phyloP scores from a whole-genome alignment of 2,888 invertebrate genomes.

The Notodonta dromedarius region DNA sequence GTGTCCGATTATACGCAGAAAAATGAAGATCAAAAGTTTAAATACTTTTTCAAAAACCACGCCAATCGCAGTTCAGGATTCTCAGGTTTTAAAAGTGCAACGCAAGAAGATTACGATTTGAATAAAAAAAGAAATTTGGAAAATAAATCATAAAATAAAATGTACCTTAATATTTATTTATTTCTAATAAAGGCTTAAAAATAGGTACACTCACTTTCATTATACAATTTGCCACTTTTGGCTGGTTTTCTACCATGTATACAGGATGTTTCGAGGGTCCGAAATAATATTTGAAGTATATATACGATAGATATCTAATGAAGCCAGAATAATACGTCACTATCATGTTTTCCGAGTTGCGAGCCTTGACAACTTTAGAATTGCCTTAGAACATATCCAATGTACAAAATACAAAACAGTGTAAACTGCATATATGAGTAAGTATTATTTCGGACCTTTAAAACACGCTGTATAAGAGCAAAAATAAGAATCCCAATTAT shows the following conservation, averaged over 20 bases:
- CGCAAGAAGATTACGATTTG: conserved; percentile 43
- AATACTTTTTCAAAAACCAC: conserved; percentile 45
- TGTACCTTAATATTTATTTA: conserved; percentile 28
- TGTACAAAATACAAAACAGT: too few species aligned
- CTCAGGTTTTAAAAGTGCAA: conserved; percentile 52
- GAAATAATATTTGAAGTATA: too few species aligned
- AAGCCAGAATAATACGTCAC: too few species aligned
- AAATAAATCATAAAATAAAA: conserved; percentile 23
- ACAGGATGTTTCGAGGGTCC: background rate
- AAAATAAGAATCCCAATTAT: too few species aligned
- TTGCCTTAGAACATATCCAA: too few species aligned
- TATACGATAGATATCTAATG: too few species aligned
- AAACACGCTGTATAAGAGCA: too few species aligned
- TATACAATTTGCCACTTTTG: background rate
- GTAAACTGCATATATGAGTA: too few species aligned
- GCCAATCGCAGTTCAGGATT: conserved; percentile 44
- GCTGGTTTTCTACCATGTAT: background rate
- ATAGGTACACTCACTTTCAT: conserved; percentile 25
- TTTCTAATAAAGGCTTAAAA: conserved; percentile 24
- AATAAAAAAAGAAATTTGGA: background rate
- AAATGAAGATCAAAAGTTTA: conserved; percentile 42
- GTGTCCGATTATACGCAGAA: conserved; percentile 53
- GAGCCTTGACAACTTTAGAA: too few species aligned
- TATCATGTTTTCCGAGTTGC: too few species aligned
- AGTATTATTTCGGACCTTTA: too few species aligned